phyloP scores from a whole-genome alignment of 1,140 invertebrate species.

The Sinella curviseta region DNA sequence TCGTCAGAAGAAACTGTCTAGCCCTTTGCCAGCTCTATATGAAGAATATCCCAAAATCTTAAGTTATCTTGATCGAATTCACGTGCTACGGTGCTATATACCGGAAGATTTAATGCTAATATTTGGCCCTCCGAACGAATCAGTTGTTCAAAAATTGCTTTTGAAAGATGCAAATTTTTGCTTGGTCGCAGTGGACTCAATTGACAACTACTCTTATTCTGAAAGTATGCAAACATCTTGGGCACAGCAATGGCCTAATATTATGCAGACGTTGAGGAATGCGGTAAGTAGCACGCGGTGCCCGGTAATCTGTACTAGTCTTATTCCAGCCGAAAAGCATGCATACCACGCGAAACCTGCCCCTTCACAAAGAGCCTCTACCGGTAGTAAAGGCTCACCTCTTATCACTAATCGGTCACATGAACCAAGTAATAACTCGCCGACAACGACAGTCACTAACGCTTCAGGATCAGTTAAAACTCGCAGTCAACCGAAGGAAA shows the following conservation, averaged over 20 bases:
- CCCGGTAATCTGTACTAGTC: not conserved
- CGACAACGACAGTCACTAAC: not conserved
- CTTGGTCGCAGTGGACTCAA: constrained; percentile 31
- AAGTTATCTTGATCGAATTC: constrained; percentile 28
- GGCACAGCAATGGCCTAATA: not conserved
- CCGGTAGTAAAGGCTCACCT: too few relatives aligned
- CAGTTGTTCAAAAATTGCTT: constrained; percentile 21
- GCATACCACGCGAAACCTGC: not conserved
- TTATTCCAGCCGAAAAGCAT: not conserved
- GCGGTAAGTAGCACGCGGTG: not conserved
- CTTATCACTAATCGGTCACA: too few relatives aligned
- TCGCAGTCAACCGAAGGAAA: not conserved
- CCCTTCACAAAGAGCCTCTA: not conserved
- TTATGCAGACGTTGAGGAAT: not conserved
- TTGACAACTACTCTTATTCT: constrained; percentile 24
- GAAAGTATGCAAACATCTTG: not conserved
- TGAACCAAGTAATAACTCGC: too few relatives aligned
- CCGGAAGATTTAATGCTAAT: constrained; percentile 29
- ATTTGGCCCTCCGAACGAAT: constrained; percentile 22
- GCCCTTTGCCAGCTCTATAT: not conserved
- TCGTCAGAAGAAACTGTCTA: not conserved
- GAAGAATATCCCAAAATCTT: not conserved
- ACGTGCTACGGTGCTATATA: constrained; percentile 9
- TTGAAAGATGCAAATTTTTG: constrained; percentile 13
- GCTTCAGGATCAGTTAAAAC: not conserved